Base-by-base conservation (phyloP, 1,140 invertebrate genomes). In the Akabosia matsudoensis region DNA sequence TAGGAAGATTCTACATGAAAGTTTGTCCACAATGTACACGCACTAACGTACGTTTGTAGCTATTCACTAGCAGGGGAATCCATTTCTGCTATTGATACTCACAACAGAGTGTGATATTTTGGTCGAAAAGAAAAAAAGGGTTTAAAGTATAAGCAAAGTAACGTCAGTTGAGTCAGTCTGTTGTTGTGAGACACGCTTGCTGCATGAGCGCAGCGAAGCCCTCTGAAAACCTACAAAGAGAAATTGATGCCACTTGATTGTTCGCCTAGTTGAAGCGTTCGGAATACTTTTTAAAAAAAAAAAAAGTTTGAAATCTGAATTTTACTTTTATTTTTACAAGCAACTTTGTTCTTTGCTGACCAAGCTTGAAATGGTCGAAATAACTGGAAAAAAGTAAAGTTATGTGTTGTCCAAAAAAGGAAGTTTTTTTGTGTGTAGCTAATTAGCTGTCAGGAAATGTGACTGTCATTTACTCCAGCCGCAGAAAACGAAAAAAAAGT, bases 151-250 rank as follows among this genome's bases (percentile, higher is more conserved):
- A 24, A 56, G 54, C 24, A 3, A 16, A 56, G 54, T 24, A 56
- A 10, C 54, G 73, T 64, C 72, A 54, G 54, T 33, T 37, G 64
- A 77, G 70, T 72, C 76, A 77, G 76, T 77, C 76, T 77, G 76
- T 77, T 71, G 61, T 78, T 37, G 73, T 78, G 24, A 56, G 10
- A 52, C 76, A 78, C 73, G 76, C 76, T 78, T 71, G 76, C 76
- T 77, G 76, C 76, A 77, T 70, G 72, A 54, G 74, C 74, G 76
- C 76, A 74, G 22, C 54, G 54, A 56, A 56, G 54, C 54, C 54
- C 54, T 56, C 37, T 10, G 18, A 45, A 45, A 45, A 18, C 18
- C 37, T n/a, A n/a, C n/a, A n/a, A n/a, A n/a, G n/a, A n/a, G n/a
- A n/a, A n/a, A n/a, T n/a, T n/a, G n/a, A n/a, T n/a, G n/a, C n/a